phyloP scores from a whole-genome alignment of 1,140 invertebrate species.

The Papilio xuthus region DNA sequence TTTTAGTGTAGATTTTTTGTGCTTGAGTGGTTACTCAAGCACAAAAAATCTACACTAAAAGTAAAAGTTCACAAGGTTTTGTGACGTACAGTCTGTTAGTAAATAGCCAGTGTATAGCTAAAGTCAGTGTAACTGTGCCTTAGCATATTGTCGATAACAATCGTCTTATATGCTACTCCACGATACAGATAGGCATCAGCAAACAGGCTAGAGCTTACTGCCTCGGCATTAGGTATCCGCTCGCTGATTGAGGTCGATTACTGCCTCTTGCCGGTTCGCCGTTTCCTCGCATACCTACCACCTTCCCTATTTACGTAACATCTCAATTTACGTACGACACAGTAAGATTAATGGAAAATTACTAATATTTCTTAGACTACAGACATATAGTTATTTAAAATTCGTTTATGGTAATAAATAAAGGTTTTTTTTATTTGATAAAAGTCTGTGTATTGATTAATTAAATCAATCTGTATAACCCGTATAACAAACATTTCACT shows the following conservation, averaged over 20 bases:
- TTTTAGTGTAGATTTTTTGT: too few relatives aligned
- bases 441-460: background rate
- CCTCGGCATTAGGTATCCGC: slow-evolving; percentile 36
- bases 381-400: too few relatives aligned
- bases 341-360: background rate
- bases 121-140: background rate
- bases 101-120: background rate
- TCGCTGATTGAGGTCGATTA: slow-evolving; percentile 35
- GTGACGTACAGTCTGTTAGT: background rate
- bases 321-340: background rate
- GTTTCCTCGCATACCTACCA: background rate
- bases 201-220: slow-evolving; percentile 35
- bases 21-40: too few relatives aligned
- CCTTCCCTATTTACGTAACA: background rate
- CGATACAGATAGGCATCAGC: slow-evolving; percentile 32
- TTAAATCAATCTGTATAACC: background rate
- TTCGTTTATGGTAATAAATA: too few relatives aligned
- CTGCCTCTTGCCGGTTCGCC: slow-evolving; percentile 26
- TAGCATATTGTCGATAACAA: slow-evolving; percentile 15
- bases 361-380: background rate
- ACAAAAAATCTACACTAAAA: too few relatives aligned
- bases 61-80: too few relatives aligned
- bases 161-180: slow-evolving; percentile 31
- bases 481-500: background rate
- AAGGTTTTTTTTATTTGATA: too few relatives aligned